phyloP scores from a whole-genome alignment of 2,888 invertebrate species.

The Lochmaea crataegi region DNA sequence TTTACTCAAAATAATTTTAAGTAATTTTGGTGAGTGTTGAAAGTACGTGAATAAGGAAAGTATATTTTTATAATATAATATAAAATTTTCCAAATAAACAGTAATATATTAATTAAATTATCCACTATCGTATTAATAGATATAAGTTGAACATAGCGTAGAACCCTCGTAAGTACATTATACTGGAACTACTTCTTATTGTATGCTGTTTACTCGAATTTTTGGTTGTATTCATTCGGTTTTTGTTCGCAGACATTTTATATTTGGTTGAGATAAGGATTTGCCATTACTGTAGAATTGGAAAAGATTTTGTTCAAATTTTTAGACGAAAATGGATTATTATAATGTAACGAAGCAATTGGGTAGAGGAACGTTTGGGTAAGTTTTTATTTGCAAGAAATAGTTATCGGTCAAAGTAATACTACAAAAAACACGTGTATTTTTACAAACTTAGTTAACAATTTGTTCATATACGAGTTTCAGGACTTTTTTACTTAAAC shows the following conservation, averaged over 20 bases:
- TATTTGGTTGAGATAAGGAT: background rate
- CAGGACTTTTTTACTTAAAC: too few species aligned
- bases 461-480: too few species aligned
- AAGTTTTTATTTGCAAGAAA: slow-evolving; percentile 40
- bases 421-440: too few species aligned
- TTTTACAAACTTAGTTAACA: too few species aligned
- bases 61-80: too few species aligned
- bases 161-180: background rate
- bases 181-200: background rate
- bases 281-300: background rate
- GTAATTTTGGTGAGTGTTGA: too few species aligned
- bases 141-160: background rate
- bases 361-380: slow-evolving; percentile 73
- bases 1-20: background rate
- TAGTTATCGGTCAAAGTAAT: too few species aligned
- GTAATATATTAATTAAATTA: too few species aligned
- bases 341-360: slow-evolving; percentile 65
- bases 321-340: slow-evolving; percentile 50
- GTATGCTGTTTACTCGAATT: background rate
- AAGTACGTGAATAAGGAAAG: too few species aligned
- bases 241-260: background rate
- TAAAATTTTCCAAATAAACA: too few species aligned
- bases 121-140: too few species aligned
- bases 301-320: background rate
- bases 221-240: background rate